A percentile compares a stretch with the other conserved stretches of the same genome.
Evolutionary conservation across 2,888 invertebrate species (phyloP).

Genomic region (Penaeus monodon): DNA sequence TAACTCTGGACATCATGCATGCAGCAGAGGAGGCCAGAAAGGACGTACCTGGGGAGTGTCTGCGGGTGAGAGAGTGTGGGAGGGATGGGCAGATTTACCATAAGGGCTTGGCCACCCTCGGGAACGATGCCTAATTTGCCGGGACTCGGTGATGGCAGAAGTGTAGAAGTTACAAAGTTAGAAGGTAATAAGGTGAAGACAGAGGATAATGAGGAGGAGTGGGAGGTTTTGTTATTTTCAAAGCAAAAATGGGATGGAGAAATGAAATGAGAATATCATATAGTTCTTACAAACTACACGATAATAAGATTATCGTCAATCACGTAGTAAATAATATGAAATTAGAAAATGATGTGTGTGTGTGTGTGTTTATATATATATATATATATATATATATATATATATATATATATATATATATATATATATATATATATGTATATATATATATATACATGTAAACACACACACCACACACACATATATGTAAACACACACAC

Average conservation of each 20-base stretch:
- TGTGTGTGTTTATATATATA: background rate
- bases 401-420: background rate
- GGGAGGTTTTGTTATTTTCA: too few species aligned
- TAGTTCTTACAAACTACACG: background rate
- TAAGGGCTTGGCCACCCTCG: background rate
- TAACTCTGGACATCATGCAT: constrained; percentile 1
- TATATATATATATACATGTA: background rate
- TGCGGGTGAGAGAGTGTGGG: background rate
- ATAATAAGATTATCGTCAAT: background rate
- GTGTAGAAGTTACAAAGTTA: too few species aligned
- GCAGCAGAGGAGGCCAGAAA: background rate
- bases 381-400: background rate
- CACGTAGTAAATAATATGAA: background rate
- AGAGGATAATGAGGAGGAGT: too few species aligned
- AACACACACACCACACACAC: background rate
- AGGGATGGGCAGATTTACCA: background rate
- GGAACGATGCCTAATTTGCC: too few species aligned
- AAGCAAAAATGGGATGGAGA: too few species aligned
- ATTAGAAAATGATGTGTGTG: too few species aligned
- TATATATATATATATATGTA: background rate
- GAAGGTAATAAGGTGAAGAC: too few species aligned
- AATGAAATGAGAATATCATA: background rate
- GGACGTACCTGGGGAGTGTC: background rate
- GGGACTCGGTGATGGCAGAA: too few species aligned
- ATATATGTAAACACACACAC: constrained; percentile 8